These are phyloP conservation scores for Lasius fuliginosus DNA, from an alignment of 2,888 invertebrate species.

Conservation along the genomic window DNA sequence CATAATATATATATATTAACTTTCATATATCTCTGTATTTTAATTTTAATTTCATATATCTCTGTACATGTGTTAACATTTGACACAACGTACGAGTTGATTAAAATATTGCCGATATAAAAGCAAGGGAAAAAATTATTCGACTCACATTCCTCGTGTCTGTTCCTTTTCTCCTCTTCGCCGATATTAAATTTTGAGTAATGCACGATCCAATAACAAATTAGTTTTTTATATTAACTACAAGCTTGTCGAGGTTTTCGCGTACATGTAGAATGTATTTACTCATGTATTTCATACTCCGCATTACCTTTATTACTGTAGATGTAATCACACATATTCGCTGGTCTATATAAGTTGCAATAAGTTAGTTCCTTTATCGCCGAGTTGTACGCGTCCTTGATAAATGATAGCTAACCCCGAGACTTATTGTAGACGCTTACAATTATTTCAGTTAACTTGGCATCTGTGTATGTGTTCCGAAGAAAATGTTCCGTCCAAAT, in stretches of 20 bases:
- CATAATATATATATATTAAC: background rate
- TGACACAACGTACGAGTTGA: constrained; percentile 17
- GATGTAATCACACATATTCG: background rate
- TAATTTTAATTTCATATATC: background rate
- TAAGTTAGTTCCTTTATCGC: constrained; percentile 14
- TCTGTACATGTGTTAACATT: background rate
- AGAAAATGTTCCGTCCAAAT: background rate
- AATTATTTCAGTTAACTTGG: constrained; percentile 30
- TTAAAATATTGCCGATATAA: constrained; percentile 19
- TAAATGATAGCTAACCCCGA: constrained; percentile 27
- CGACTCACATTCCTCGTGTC: constrained; percentile 18
- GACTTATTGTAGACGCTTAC: background rate
- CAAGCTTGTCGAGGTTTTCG: constrained; percentile 19
- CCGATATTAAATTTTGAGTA: constrained; percentile 30
- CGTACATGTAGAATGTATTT: background rate
- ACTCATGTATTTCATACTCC: background rate
- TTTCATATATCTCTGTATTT: background rate
- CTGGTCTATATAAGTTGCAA: constrained; percentile 1
- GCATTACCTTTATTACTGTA: constrained; percentile 22
- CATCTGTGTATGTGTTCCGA: background rate
- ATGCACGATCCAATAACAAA: constrained; percentile 1
- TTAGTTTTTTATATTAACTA: background rate
- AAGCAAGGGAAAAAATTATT: constrained; percentile 21
- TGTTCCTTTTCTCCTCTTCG: background rate
- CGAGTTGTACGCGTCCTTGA: constrained; percentile 31